Conservation (phyloP, 2,888 invertebrate genomes). For the Lasioglossum pauxillum region DNA sequence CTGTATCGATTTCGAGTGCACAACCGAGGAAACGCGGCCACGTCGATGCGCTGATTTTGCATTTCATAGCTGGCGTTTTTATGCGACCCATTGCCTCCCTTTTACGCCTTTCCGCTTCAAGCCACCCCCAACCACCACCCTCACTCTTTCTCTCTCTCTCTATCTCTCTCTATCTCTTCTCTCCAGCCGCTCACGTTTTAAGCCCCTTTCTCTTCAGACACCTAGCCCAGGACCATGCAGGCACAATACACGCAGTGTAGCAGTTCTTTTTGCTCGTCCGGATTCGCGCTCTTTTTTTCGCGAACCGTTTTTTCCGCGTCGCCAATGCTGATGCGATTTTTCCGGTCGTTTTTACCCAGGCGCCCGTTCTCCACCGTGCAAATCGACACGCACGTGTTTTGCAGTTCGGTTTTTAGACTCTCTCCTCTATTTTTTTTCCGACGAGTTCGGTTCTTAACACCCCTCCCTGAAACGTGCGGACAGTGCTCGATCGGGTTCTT, state of each 20-base stretch:
- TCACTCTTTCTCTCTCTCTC: not conserved
- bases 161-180: not conserved
- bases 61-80: slow-evolving; percentile 68
- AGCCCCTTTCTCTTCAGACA: slow-evolving; percentile 6
- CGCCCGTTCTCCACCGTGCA: slow-evolving; percentile 20
- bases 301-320: slow-evolving; percentile 33
- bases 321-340: slow-evolving; percentile 50
- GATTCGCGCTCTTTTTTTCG: slow-evolving; percentile 40
- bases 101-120: slow-evolving; percentile 32
- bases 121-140: not conserved
- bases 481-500: not conserved
- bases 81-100: slow-evolving; percentile 53
- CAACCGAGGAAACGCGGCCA: slow-evolving; percentile 28
- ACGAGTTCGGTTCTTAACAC: not conserved
- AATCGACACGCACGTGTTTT: slow-evolving; percentile 38
- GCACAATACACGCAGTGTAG: slow-evolving; percentile 44
- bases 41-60: slow-evolving; percentile 62
- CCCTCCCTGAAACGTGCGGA: not conserved
- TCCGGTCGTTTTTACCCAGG: slow-evolving; percentile 34
- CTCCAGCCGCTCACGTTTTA: not conserved
- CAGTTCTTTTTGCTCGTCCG: slow-evolving; percentile 42
- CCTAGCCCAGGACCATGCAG: not conserved
- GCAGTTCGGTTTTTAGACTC: not conserved
- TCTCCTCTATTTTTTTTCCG: not conserved
- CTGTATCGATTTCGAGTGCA: slow-evolving; percentile 39